These are phyloP conservation scores for Parauchenoglanis punctatus DNA, from an alignment of 2,797 vertebrate genomes.

Conservation along the genomic window DNA sequence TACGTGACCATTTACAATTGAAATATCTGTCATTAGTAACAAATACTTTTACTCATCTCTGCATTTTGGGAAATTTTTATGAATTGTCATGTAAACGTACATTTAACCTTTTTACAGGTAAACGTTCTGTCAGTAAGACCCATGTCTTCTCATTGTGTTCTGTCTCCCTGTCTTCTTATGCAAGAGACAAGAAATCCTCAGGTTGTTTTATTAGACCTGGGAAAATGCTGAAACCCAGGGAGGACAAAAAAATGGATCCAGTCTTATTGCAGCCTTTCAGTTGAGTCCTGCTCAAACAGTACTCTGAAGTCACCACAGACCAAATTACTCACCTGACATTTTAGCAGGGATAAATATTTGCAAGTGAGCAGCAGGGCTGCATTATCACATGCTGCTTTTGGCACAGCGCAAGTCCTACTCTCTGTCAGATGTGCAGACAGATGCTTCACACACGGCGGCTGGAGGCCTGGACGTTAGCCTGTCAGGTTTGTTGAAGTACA, in stretches of 20 bases:
- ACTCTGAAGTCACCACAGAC: conserved; percentile 9
- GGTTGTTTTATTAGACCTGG: not conserved
- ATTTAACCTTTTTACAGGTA: not conserved
- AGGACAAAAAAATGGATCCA: not conserved
- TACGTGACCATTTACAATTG: not conserved
- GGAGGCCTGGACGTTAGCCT: conserved; percentile 35
- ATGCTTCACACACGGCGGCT: conserved; percentile 33
- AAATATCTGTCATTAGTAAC: not conserved
- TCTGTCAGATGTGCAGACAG: conserved; percentile 41
- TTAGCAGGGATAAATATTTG: conserved; percentile 43
- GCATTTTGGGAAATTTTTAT: not conserved
- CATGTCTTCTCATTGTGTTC: not conserved
- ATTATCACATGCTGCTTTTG: conserved; percentile 39
- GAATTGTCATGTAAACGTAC: not conserved
- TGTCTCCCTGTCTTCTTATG: not conserved
- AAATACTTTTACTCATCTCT: not conserved
- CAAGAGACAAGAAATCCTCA: not conserved
- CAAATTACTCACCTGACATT: conserved; percentile 36
- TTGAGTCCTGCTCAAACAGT: conserved; percentile 19
- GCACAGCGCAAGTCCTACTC: conserved; percentile 2
- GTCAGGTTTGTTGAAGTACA: conserved; percentile 25
- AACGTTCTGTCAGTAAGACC: not conserved
- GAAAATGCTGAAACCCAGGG: not conserved
- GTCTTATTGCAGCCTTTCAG: conserved; percentile 23
- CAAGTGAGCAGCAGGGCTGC: conserved; percentile 36